Base-by-base conservation (phyloP, 2,797 vertebrate species). In the Diplodus sargus region DNA sequence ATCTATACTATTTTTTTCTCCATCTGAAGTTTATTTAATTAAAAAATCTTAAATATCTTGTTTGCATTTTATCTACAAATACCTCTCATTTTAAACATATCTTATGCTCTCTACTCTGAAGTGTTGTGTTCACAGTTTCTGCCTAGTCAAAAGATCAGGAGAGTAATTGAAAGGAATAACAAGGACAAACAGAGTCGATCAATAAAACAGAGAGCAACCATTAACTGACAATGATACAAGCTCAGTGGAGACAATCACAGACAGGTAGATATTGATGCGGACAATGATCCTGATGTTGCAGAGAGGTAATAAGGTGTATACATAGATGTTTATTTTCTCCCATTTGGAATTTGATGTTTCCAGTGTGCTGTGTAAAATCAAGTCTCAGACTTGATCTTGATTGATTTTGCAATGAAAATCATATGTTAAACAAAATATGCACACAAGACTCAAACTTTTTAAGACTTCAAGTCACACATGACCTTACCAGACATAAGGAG, bases 11-110 rank as follows among this genome's bases (percentile, higher is more conserved):
- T 47, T 70, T 78, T 8, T 52, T 4, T 28, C 28, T 28, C 2
- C 4, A 13, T 59, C 62, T 58, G 4, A 64, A 68, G 73, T 71
- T 73, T 4, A 53, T 70, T 52, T 59, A 1, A 70, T 68, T 82
- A 6, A 65, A 20, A 65, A 49, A 53, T 69, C 3, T 52, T 28
- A 52, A 45, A 28, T 7, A 76, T 74, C 52, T 57, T 23, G 4
- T 57, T 5, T 1, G 20, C n/a, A 18, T 74, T 78, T 77, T 42
- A 68, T 80, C 28, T 64, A 8, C 15, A 68, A 7, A 73, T 65
- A 2, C 34, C 39, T 18, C 30, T 34, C 30, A 34, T 34, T 59
- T 51, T 54, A 16, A 63, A 58, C 22, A 62, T 25, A 20, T 25
- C 28, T 34, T 57, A 17, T 51, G 28, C 13, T 56, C 23, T 67